Evolutionary conservation across 2,113 vertebrate species (phyloP).

Genomic region (Protobothrops flavoviridis): DNA sequence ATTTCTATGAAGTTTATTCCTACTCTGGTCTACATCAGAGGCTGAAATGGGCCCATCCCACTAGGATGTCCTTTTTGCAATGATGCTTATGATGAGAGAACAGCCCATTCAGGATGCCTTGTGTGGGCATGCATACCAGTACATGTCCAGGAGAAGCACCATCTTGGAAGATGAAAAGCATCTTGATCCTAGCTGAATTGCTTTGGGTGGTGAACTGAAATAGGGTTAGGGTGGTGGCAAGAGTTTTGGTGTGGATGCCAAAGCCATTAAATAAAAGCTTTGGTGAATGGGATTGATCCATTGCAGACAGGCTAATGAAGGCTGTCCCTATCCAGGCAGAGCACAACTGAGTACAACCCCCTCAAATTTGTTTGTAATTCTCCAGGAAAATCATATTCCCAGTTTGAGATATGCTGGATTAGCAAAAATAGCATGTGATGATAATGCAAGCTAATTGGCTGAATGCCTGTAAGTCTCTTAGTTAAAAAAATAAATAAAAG

Average conservation of each 20-base stretch:
- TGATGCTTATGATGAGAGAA: not conserved
- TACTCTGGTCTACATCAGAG: not conserved
- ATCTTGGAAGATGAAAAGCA: not conserved
- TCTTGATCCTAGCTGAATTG: not conserved
- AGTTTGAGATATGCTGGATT: not conserved
- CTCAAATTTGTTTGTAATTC: not conserved
- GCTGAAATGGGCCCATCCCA: not conserved
- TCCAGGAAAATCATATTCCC: not conserved
- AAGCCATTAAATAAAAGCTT: not conserved
- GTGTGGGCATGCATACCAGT: not conserved
- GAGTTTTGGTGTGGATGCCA: not conserved
- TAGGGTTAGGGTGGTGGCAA: not conserved
- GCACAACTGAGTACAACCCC: not conserved
- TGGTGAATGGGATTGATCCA: not conserved
- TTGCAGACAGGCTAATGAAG: not conserved
- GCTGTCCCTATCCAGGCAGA: not conserved
- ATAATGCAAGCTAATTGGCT: not conserved
- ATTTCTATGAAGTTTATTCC: not conserved
- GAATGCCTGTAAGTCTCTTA: not conserved
- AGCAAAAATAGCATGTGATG: not conserved
- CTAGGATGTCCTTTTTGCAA: not conserved
- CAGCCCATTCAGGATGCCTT: not conserved
- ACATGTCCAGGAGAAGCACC: not conserved
- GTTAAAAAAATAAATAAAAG: not conserved
- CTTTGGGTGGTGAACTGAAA: not conserved